Evolutionary conservation across 2,113 vertebrate species (phyloP).

Genomic region (Haliaeetus leucogaster): DNA sequence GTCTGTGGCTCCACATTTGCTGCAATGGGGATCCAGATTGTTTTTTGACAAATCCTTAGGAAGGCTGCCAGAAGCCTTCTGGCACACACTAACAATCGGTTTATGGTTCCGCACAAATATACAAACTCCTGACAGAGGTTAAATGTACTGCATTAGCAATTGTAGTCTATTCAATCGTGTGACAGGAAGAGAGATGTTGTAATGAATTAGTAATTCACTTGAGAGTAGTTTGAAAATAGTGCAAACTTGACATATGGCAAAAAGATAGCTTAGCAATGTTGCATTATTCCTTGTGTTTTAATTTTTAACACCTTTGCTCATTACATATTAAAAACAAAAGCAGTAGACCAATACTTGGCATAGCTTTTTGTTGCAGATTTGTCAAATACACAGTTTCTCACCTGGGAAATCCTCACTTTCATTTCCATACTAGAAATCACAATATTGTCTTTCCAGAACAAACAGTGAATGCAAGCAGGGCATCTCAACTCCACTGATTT

Average conservation of each 20-base stretch:
- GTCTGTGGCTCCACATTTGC: neutral
- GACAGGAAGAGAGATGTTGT: neutral
- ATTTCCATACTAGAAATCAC: neutral
- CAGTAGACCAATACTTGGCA: neutral
- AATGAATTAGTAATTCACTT: neutral
- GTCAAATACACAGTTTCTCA: neutral
- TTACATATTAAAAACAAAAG: neutral
- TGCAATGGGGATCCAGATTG: neutral
- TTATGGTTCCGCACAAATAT: neutral
- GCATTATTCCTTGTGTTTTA: neutral
- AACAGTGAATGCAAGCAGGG: neutral
- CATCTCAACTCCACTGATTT: neutral
- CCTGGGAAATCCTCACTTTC: neutral
- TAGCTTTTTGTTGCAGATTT: neutral
- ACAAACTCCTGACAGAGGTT: neutral
- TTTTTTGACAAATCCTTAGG: slow-evolving; percentile 34
- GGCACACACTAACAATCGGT: neutral
- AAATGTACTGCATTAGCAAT: neutral
- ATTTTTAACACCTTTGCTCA: neutral
- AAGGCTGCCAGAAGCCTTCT: slow-evolving; percentile 2
- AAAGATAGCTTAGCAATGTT: neutral
- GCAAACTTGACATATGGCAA: neutral
- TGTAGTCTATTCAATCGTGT: neutral
- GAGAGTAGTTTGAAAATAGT: neutral
- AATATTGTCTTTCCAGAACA: accelerated